phyloP scores from a whole-genome alignment of 2,888 invertebrate species.

The Dasypolia templi region DNA sequence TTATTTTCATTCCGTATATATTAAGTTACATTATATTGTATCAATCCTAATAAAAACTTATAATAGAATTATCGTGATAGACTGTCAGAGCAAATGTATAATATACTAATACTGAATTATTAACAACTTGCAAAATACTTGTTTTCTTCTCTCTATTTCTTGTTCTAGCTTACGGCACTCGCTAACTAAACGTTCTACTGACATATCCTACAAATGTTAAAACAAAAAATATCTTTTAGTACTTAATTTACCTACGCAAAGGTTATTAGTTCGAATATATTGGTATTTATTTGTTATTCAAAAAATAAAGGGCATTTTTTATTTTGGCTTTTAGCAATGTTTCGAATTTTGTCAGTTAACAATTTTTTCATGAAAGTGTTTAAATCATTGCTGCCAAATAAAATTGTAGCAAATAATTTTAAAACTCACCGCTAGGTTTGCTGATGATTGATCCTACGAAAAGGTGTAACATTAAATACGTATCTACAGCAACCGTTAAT shows the following conservation, averaged over 20 bases:
- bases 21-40: background rate
- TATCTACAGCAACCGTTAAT: background rate
- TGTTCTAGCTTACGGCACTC: constrained; percentile 39
- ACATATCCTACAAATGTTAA: constrained; percentile 14
- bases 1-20: background rate
- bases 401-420: background rate
- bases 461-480: background rate
- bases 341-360: background rate
- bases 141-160: constrained; percentile 36
- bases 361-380: background rate
- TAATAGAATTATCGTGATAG: background rate
- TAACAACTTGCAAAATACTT: too few species aligned
- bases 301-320: background rate
- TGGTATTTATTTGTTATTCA: background rate
- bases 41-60: background rate
- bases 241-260: background rate
- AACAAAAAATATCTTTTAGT: too few species aligned
- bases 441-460: constrained; percentile 30
- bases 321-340: background rate
- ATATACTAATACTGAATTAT: background rate
- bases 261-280: background rate
- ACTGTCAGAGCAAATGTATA: background rate
- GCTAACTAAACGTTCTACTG: constrained; percentile 15
- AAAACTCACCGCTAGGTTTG: constrained; percentile 26
- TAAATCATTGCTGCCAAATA: background rate